Evolutionary conservation across 2,113 vertebrate species (phyloP), one percentile per base, ranked within the genome.

Genomic region (Anseranas semipalmata): DNA sequence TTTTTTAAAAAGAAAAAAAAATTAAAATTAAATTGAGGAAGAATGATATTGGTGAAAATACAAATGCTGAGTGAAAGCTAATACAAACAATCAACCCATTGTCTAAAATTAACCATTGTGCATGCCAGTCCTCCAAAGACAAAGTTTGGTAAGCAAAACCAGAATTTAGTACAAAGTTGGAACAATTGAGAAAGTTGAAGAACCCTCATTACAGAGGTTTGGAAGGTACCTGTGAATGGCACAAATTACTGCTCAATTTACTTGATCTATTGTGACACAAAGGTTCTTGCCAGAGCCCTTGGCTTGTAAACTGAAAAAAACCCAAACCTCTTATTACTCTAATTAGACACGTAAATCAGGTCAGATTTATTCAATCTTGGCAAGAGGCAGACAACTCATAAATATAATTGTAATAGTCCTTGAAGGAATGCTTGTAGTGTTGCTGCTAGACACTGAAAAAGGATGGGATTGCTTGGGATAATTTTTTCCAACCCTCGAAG

Each of bases 331-430:
- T 91, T 94, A 87, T 76, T 85, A 66, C 62, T 82, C 39, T 95
- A 90, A 95, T 96, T 94, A 93, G 56, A 83, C 85, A 87, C 8
- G 37, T 93, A 93, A 91, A 95, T 93, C 82, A 68, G 82, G 53
- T 91, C 53, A 96, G 55, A 93, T 95, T 85, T 93, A 85, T 93
- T 82, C 48, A 72, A 0, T 90, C 87, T 93, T 91, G 87, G 85
- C 87, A 94, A 87, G 87, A 72, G 24, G 48, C 33, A 76, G 48
- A 56, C 58, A 83, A 65, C 22, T 93, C 70, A 79, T 90, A 94
- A 94, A 92, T 90, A 72, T 32, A 76, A 37, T 41, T 84, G 73
- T 78, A 87, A 78, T 46, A 75, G 74, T 85, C 46, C 66, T 78
- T 94, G 93, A 89, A 85, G 52, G 39, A 89, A 79, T 89, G 50